These are phyloP conservation scores for Mycetomoellerius zeteki DNA, from an alignment of 1,140 invertebrate species.

Conservation along the genomic window DNA sequence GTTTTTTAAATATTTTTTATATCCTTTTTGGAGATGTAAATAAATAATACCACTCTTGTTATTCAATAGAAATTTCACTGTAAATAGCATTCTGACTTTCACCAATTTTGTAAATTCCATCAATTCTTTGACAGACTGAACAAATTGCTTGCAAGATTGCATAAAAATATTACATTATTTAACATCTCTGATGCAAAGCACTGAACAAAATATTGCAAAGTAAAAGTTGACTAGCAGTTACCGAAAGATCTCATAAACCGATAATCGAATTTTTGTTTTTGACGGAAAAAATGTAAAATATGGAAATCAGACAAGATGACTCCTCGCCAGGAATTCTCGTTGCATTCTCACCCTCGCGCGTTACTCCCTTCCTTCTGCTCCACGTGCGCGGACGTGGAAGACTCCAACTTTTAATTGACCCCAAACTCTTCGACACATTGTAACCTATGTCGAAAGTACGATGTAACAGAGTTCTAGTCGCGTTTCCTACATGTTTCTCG, in stretches of 20 bases:
- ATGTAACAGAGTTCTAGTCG: conserved; percentile 34
- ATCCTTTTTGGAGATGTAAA: not conserved
- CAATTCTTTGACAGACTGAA: not conserved
- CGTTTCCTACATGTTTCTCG: conserved; percentile 5
- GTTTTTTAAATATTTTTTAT: not conserved
- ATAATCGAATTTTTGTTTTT: conserved; percentile 74
- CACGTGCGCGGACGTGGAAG: not conserved
- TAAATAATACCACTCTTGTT: not conserved
- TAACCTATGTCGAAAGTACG: conserved; percentile 21
- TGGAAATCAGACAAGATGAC: conserved; percentile 6
- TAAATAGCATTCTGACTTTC: not conserved
- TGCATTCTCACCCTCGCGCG: not conserved
- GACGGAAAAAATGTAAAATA: conserved; percentile 78
- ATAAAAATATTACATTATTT: not conserved
- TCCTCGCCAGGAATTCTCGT: conserved; percentile 17
- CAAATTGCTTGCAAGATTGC: not conserved
- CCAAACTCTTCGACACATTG: conserved; percentile 44
- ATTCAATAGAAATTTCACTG: not conserved
- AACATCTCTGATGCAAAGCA: not conserved
- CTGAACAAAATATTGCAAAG: not conserved
- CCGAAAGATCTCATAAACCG: conserved; percentile 22
- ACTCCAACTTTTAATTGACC: conserved; percentile 56
- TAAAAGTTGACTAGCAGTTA: not conserved
- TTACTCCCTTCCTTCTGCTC: not conserved
- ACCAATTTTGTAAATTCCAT: not conserved